Evolutionary conservation across 2,888 invertebrate genomes (phyloP).

Genomic region (Netelia virgata): DNA sequence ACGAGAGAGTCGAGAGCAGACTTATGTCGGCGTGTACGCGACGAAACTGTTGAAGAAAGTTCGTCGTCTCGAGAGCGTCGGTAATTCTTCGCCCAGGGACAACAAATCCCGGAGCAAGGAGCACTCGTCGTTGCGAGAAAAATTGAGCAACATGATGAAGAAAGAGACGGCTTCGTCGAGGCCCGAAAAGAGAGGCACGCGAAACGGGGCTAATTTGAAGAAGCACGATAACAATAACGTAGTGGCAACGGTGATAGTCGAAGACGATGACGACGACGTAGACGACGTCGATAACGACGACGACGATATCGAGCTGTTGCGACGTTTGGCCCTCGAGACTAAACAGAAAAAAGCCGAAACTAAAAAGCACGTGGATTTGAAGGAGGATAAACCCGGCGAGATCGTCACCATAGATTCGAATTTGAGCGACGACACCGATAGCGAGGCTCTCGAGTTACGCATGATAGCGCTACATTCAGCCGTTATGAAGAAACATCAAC

Average conservation of each 20-base stretch:
- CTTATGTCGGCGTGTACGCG: constrained; percentile 71
- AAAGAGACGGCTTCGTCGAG: constrained; percentile 24
- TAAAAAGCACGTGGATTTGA: constrained; percentile 18
- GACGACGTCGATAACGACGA: constrained; percentile 79
- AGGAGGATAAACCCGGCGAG: constrained; percentile 58
- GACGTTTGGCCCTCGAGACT: constrained; percentile 81
- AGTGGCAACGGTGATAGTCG: neutral
- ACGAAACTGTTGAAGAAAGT: constrained; percentile 80
- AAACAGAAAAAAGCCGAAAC: constrained; percentile 75
- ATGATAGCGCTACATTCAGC: constrained; percentile 90
- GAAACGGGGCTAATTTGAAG: constrained; percentile 1
- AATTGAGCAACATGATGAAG: constrained; percentile 80
- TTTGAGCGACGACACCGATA: constrained; percentile 85
- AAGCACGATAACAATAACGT: constrained; percentile 46
- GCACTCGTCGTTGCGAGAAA: constrained; percentile 81
- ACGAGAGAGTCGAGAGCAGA: constrained; percentile 38
- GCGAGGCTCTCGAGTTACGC: constrained; percentile 88
- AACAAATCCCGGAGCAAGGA: constrained; percentile 73
- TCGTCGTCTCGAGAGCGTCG: constrained; percentile 76
- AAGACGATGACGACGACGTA: constrained; percentile 72
- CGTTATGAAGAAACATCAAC: constrained; percentile 88
- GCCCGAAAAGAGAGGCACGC: constrained; percentile 1
- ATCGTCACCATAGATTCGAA: constrained; percentile 35
- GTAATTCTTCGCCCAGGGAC: constrained; percentile 62
- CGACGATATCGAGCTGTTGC: constrained; percentile 78